Evolutionary conservation across 2,888 invertebrate genomes (phyloP), one percentile per base, ranked within the genome.

Genomic region (Netelia inedita): DNA sequence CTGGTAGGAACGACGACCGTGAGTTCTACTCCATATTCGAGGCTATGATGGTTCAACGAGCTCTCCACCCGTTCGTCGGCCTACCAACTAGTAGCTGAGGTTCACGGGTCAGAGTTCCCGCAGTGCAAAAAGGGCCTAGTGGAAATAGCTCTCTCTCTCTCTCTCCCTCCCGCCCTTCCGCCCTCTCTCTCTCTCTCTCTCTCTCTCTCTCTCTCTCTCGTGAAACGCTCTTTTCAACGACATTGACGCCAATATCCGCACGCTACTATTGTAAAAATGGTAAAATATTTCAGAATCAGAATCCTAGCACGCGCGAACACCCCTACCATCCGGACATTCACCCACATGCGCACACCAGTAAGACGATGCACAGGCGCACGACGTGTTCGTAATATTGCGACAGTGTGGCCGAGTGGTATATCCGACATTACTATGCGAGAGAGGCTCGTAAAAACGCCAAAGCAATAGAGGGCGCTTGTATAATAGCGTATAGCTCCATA

Each of bases 21-120:
- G 69, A 61, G 59, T 83, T 80, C 71, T 66, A 66, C 80, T 83
- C 71, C 79, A 79, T 71, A 79, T 83, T 83, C 80, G 80, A 59
- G 80, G 55, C 74, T 79, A 28, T 28, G 83, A 79, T 74, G 73
- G 61, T 69, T 79, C 74, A 82, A 82, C 75, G 71, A 80, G 79
- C 66, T 72, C 63, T 21, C 46, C 69, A 61, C 68, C 35, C 35
- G 23, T 11, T 43, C 68, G 23, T 50, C 73, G 46, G 41, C 46
- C 14, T 46, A 46, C 3, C 46, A 68, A 9, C 19, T 19, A 59
- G 46, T 59, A 78, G 66, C 11, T 46, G 68, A 53, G 65, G 74
- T 83, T 74, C 74, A 79, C 79, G 79, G 69, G 74, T 74, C 74
- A 55, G 61, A 75, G 74, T 68, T 41, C 21, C 35, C 72, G 53